Conservation (phyloP, 2,888 invertebrate genomes). For the Nematopogon swammerdamellus region DNA sequence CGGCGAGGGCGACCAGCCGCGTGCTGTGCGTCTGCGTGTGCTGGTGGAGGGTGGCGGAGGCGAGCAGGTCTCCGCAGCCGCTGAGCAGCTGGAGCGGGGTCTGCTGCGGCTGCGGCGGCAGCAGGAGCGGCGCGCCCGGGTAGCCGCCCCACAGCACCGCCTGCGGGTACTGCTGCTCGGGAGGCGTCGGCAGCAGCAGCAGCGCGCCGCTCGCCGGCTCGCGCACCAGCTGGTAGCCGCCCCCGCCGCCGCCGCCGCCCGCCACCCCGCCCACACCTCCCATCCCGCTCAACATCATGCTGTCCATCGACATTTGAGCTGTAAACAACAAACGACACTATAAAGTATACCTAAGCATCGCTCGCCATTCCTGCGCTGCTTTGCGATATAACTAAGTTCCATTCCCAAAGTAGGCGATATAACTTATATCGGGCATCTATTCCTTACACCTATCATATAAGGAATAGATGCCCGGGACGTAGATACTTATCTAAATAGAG, state of each 20-base stretch:
- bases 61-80: conserved; percentile 58
- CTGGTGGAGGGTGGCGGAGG: conserved; percentile 62
- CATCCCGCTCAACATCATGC: conserved; percentile 46
- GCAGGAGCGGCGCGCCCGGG: conserved; percentile 32
- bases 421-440: no score
- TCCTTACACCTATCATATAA: no score
- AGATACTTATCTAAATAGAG: no score
- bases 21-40: conserved; percentile 69
- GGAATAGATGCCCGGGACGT: no score
- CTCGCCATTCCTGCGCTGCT: no score
- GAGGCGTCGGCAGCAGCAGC: conserved; percentile 73
- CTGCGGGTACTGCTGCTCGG: conserved; percentile 63
- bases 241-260: conserved; percentile 57
- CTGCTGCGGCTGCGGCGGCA: conserved; percentile 52
- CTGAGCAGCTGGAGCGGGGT: conserved; percentile 65
- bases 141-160: conserved; percentile 74
- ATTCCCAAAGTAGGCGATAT: no score
- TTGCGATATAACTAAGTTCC: no score
- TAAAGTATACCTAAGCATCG: no score
- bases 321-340: conserved; percentile 27
- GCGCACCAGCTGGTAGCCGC: conserved; percentile 82
- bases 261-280: conserved; percentile 65
- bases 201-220: conserved; percentile 84
- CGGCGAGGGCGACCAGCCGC: conserved; percentile 61
- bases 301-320: conserved; percentile 68